Base-by-base conservation (phyloP, 2,797 vertebrate species). In the Pseudocheirus occidentalis region DNA sequence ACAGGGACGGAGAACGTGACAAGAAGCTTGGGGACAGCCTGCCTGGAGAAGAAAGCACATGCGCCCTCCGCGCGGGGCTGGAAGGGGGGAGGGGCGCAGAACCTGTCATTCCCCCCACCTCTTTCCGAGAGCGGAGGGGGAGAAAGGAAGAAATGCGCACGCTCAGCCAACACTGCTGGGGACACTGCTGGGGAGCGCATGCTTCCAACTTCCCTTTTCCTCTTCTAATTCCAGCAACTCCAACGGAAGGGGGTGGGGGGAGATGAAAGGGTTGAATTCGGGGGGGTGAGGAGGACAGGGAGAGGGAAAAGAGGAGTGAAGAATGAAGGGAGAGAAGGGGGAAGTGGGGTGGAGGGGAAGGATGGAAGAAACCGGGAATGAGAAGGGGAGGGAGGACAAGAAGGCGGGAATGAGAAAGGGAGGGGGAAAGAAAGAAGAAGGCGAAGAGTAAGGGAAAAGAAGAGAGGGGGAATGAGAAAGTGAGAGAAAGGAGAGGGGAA, bases 401-500 rank as follows among this genome's bases (percentile, higher is more conserved):
- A 28, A 27, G 5, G 5, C 9, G 6, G 9, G 28, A 28, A 12
- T 11, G 12, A 34, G 14, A 6, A n/a, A 16, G n/a, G 21, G n/a
- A 62, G 13, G 0, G 7, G 56, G 56, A 57, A 5, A 24, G 24
- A 53, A 53, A 53, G 53, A 6, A 53, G 53, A 53, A 53, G 53
- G 53, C 6, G 62, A n/a, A 5, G 14, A 31, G 58, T 16, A 59
- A 3, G 59, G 14, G 5, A 11, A 16, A n/a, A 66, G 1, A 56
- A 1, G 6, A 7, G 10, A 90, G 4, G 27, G 1, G 1, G 18
- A 4, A n/a, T 10, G 12, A 11, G 28, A 55, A 55, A 11, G 6
- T 9, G 2, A 21, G 4, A 31, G 13, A 4, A 11, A 31, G 1
- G 13, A 18, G 31, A 12, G 1, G 29, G 9, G 59, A 3, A 40